A percentile compares a stretch with the other conserved stretches of the same genome.
These are phyloP conservation scores for Dipus sagitta DNA, from an alignment of 2,797 vertebrate genomes.

Conservation along the genomic window DNA sequence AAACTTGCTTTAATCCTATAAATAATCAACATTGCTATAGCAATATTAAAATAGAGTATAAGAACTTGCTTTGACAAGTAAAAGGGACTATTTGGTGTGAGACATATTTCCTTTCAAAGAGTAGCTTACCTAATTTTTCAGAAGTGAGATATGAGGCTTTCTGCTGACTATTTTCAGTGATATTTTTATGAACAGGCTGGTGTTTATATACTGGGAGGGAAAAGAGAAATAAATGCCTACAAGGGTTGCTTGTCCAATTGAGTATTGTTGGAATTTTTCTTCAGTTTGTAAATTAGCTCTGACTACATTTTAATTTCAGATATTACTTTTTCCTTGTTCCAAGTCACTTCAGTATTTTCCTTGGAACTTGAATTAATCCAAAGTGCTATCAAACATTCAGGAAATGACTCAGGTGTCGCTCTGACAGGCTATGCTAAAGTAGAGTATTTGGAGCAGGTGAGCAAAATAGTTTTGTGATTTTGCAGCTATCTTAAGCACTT, in stretches of 20 bases:
- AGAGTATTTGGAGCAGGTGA: not conserved
- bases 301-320: conserved; percentile 58
- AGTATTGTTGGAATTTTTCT: conserved; percentile 67
- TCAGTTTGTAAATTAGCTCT: conserved; percentile 67
- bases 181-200: conserved; percentile 44
- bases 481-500: conserved; percentile 57
- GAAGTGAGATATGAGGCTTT: conserved; percentile 56
- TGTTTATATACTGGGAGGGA: conserved; percentile 72
- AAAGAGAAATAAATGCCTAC: conserved; percentile 81
- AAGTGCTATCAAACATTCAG: conserved; percentile 23
- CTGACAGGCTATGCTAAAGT: not conserved
- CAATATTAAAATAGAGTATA: not conserved
- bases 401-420: not conserved
- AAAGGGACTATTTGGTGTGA: conserved; percentile 47
- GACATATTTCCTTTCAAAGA: conserved; percentile 62
- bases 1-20: conserved; percentile 14
- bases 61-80: conserved; percentile 44
- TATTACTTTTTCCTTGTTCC: conserved; percentile 36
- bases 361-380: conserved; percentile 52
- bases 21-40: not conserved
- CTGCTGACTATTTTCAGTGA: conserved; percentile 60
- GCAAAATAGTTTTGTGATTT: conserved; percentile 46
- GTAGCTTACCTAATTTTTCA: conserved; percentile 53
- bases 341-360: conserved; percentile 63
- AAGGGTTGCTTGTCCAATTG: conserved; percentile 73